These are phyloP conservation scores for Grantiella picta DNA, from an alignment of 2,113 vertebrate species.

Conservation along the genomic window DNA sequence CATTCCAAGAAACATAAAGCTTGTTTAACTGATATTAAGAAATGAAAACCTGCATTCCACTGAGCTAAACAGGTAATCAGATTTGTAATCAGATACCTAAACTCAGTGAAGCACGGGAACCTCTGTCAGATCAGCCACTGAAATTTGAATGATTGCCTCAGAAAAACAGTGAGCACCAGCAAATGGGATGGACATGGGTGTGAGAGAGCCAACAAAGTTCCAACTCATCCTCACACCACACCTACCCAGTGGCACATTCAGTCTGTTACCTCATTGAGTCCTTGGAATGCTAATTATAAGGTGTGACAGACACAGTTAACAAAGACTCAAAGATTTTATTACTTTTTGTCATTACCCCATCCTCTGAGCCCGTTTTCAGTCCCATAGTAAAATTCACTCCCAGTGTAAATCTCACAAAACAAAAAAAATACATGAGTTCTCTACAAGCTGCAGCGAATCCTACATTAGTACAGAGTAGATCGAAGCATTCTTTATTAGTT, in stretches of 20 bases:
- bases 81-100: not conserved
- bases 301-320: not conserved
- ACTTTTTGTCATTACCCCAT: fast-evolving
- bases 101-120: not conserved
- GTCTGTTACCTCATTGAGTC: not conserved
- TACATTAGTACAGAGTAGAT: not conserved
- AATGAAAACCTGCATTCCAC: not conserved
- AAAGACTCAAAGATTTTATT: not conserved
- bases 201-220: not conserved
- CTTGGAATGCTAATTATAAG: not conserved
- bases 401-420: not conserved
- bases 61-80: not conserved
- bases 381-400: not conserved
- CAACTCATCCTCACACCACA: not conserved
- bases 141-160: not conserved
- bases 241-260: not conserved
- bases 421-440: not conserved
- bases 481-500: not conserved
- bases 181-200: fast-evolving
- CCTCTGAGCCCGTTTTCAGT: not conserved
- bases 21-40: not conserved
- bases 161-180: not conserved
- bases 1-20: not conserved
- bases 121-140: not conserved
- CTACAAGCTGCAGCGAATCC: not conserved